phyloP scores from a whole-genome alignment of 2,888 invertebrate genomes.

The Parnassius apollo region DNA sequence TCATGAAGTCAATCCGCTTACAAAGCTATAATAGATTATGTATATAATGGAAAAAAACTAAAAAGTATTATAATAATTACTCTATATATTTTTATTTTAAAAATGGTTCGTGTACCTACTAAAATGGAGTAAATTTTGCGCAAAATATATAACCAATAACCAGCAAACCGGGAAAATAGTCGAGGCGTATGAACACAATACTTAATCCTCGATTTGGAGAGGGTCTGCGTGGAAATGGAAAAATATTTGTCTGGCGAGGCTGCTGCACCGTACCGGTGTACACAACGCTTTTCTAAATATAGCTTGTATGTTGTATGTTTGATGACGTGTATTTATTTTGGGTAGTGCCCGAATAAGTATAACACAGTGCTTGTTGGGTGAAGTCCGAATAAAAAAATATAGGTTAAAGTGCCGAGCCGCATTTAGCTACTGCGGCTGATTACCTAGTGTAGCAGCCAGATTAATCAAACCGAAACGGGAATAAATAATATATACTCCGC shows the following conservation, averaged over 20 bases:
- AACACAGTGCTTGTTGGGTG: too few relatives aligned
- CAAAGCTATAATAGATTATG: not conserved
- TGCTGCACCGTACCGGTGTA: constrained; percentile 2
- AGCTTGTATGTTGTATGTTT: not conserved
- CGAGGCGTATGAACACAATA: constrained; percentile 47
- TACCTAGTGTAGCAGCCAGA: too few relatives aligned
- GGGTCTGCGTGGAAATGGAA: constrained; percentile 69
- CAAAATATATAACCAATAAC: constrained; percentile 4
- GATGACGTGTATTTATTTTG: too few relatives aligned
- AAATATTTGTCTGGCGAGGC: constrained; percentile 73
- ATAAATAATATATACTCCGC: too few relatives aligned
- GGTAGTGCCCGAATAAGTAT: too few relatives aligned
- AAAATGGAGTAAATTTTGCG: constrained; percentile 1
- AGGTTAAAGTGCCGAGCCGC: too few relatives aligned
- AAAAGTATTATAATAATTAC: too few relatives aligned
- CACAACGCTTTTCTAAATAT: not conserved
- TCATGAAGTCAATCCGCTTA: constrained; percentile 13
- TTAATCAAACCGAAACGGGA: too few relatives aligned
- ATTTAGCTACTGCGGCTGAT: too few relatives aligned
- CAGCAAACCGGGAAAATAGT: constrained; percentile 20
- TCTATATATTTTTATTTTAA: not conserved
- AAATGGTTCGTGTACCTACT: not conserved
- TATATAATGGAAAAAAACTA: too few relatives aligned
- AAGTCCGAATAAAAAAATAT: too few relatives aligned
- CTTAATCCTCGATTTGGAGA: constrained; percentile 67